These are phyloP conservation scores for Lota lota DNA, from an alignment of 2,113 vertebrate genomes.

Conservation along the genomic window DNA sequence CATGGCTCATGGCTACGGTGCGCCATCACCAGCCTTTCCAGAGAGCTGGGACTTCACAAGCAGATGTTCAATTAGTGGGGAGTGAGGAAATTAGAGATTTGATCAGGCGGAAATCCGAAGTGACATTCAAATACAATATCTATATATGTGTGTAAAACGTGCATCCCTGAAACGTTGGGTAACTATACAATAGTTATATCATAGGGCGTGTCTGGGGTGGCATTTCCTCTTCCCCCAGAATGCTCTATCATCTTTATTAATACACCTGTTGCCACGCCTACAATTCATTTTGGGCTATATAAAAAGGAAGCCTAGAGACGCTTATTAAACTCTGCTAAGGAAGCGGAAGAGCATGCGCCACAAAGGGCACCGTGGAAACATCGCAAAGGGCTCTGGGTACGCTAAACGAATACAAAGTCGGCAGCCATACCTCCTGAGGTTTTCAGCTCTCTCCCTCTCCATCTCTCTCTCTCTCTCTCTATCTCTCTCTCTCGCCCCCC, in stretches of 20 bases:
- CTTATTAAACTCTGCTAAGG: conserved; percentile 43
- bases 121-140: conserved; percentile 66
- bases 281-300: conserved; percentile 39
- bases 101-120: conserved; percentile 51
- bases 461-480: too few relatives aligned
- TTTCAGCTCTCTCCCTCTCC: conserved; percentile 30
- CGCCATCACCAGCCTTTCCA: conserved; percentile 22
- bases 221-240: conserved; percentile 25
- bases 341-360: conserved; percentile 22
- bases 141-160: conserved; percentile 17
- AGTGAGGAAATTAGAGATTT: conserved; percentile 60
- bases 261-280: conserved; percentile 54
- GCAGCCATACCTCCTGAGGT: conserved; percentile 29
- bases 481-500: conserved; percentile 11
- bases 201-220: conserved; percentile 22
- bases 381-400: conserved; percentile 4
- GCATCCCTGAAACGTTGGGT: not conserved
- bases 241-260: conserved; percentile 59
- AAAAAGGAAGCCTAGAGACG: conserved; percentile 36
- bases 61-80: conserved; percentile 69
- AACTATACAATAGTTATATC: not conserved
- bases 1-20: conserved; percentile 25
- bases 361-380: conserved; percentile 30
- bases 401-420: conserved; percentile 51
- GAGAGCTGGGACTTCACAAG: conserved; percentile 58